Evolutionary conservation across 2,888 invertebrate genomes (phyloP), one percentile per base, ranked within the genome.

Genomic region (Siphonodentalium dalli): DNA sequence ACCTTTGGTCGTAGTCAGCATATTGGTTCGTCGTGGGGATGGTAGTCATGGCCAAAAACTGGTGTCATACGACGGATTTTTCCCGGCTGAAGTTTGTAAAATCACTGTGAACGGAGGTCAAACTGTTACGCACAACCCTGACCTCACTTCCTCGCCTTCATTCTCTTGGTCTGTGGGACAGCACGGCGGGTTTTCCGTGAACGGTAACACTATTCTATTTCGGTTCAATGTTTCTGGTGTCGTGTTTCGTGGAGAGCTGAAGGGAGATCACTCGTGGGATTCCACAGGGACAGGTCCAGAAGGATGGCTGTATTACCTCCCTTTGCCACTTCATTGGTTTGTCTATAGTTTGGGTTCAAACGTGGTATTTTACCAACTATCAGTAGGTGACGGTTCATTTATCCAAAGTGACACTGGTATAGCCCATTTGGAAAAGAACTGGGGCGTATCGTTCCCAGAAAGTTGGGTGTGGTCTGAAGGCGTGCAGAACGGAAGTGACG

Each of bases 391-490:
- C 3, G 61, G 63, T 3, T 40, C 55, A 20, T 41, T 39, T 0
- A 27, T 41, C 2, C 15, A 21, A 7, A 63, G 58, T 2, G 37
- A 37, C 1, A 46, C 53, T 33, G 69, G 66, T 8, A 49, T 54
- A 7, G 68, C 64, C 6, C 72, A 73, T 48, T 51, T 71, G 55
- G 72, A 73, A 59, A 73, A 72, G 52, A 73, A 73, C 57, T 74
- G 72, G 74, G 72, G 72, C 0, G 44, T 61, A n/a, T 68, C 72
- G 2, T 74, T 73, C 49, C 72, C 72, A 0, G 42, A 58, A n/a
- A 61, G 61, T 6, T 74, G 74, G 74, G 61, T 73, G 5, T 74
- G 72, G 74, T 52, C 66, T 2, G 62, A 74, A 42, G 74, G 71
- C 6, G 46, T 66, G 7, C 15, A 8, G 5, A 43, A 33, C 15